Conservation (phyloP, 2,888 invertebrate genomes). For the Eustalomyia histrio region DNA sequence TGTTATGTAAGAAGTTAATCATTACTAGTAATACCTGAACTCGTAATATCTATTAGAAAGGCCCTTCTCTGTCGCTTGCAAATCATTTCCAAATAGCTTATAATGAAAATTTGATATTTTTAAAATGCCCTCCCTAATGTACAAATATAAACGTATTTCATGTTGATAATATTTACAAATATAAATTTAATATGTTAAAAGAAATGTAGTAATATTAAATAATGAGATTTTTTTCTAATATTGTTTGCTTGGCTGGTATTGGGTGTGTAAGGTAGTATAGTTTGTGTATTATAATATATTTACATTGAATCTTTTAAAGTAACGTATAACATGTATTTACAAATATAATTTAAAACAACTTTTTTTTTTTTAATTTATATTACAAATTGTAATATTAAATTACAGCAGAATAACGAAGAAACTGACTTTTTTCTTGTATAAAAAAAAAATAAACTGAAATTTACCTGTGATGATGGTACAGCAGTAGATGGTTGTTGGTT, state of each 20-base stretch:
- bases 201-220: background rate
- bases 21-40: too few relatives aligned
- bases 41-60: too few relatives aligned
- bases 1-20: too few relatives aligned
- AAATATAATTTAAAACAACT: background rate
- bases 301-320: background rate
- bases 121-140: background rate
- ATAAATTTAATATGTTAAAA: background rate
- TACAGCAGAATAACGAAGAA: constrained; percentile 33
- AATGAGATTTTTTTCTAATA: background rate
- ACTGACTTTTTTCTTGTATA: constrained; percentile 4
- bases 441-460: constrained; percentile 44
- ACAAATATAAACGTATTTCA: background rate
- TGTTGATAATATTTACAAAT: background rate
- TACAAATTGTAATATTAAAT: constrained; percentile 53
- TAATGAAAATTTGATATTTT: too few relatives aligned
- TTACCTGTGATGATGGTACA: constrained; percentile 73
- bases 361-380: constrained; percentile 48
- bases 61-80: too few relatives aligned
- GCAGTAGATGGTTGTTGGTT: constrained; percentile 64
- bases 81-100: too few relatives aligned
- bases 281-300: constrained; percentile 5
- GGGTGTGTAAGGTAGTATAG: background rate
- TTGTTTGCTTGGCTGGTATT: background rate
- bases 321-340: background rate